phyloP scores from a whole-genome alignment of 2,888 invertebrate genomes.

The Margaritifera margaritifera region DNA sequence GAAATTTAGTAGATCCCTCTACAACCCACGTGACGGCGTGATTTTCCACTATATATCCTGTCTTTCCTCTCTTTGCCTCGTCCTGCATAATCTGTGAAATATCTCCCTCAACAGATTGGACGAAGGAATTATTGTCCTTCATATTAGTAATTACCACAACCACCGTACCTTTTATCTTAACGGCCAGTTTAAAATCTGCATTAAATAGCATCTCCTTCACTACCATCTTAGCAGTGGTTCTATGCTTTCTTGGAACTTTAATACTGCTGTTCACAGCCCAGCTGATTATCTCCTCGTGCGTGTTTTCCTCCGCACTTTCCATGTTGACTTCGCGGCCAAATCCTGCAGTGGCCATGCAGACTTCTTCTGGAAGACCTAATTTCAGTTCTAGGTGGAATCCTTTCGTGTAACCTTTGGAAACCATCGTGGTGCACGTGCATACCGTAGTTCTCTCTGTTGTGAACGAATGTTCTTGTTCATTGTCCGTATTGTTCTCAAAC shows the following conservation, averaged over 20 bases:
- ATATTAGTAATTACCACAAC: constrained; percentile 69
- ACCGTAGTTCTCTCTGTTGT: constrained; percentile 67
- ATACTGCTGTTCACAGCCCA: constrained; percentile 75
- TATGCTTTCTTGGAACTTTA: constrained; percentile 65
- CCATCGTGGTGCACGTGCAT: constrained; percentile 60
- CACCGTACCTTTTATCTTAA: constrained; percentile 66
- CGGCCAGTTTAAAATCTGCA: constrained; percentile 71
- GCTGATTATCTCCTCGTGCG: constrained; percentile 70
- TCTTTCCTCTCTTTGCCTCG: constrained; percentile 37
- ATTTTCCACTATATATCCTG: constrained; percentile 44
- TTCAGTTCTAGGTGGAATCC: constrained; percentile 73
- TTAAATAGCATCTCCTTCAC: constrained; percentile 74
- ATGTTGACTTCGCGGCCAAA: constrained; percentile 71
- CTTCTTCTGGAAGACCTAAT: constrained; percentile 74
- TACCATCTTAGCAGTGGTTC: constrained; percentile 73
- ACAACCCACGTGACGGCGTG: constrained; percentile 50
- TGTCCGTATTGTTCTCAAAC: constrained; percentile 68
- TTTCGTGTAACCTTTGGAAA: constrained; percentile 67
- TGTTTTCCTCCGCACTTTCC: constrained; percentile 67
- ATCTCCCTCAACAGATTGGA: constrained; percentile 66
- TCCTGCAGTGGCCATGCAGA: constrained; percentile 69
- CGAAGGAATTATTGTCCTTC: constrained; percentile 71
- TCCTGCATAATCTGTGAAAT: constrained; percentile 59
- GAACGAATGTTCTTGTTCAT: constrained; percentile 68
- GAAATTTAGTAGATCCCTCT: constrained; percentile 64